phyloP scores from a whole-genome alignment of 2,113 vertebrate genomes.

The Poecilia latipinna region DNA sequence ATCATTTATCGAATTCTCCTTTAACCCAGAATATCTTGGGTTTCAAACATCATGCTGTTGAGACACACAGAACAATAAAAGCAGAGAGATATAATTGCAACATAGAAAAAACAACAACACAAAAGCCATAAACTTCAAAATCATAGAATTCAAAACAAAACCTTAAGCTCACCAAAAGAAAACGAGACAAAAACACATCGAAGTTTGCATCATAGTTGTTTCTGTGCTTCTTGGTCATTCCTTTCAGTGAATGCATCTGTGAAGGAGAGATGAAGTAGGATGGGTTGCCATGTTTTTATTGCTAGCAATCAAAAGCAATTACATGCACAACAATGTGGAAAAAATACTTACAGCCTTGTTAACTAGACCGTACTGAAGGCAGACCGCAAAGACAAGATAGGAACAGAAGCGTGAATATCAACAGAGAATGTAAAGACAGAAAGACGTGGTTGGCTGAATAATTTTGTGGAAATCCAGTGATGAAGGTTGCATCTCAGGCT shows the following conservation, averaged over 20 bases:
- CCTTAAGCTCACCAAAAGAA: conserved; percentile 11
- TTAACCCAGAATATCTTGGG: too few species aligned
- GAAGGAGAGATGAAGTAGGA: conserved; percentile 26
- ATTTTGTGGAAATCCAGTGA: conserved; percentile 50
- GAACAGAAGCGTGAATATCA: conserved; percentile 31
- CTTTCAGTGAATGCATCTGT: conserved; percentile 46
- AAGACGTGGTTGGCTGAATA: conserved; percentile 43
- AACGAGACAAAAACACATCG: not conserved
- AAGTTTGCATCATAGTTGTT: conserved; percentile 13
- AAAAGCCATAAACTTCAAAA: not conserved
- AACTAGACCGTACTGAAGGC: conserved; percentile 28
- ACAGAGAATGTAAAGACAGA: conserved; percentile 24
- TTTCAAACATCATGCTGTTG: too few species aligned
- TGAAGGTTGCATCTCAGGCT: conserved; percentile 40
- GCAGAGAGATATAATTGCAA: not conserved
- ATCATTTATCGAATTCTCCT: too few species aligned
- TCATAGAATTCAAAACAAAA: not conserved
- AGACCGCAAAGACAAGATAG: conserved; percentile 23
- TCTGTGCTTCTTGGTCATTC: conserved; percentile 5
- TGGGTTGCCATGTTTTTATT: conserved; percentile 29
- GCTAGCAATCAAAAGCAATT: conserved; percentile 53
- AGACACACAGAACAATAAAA: not conserved
- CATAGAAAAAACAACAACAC: not conserved
- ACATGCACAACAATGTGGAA: conserved; percentile 25
- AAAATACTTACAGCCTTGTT: conserved; percentile 36